These are phyloP conservation scores for Octodonta nipae DNA, from an alignment of 2,888 invertebrate species.

Conservation along the genomic window DNA sequence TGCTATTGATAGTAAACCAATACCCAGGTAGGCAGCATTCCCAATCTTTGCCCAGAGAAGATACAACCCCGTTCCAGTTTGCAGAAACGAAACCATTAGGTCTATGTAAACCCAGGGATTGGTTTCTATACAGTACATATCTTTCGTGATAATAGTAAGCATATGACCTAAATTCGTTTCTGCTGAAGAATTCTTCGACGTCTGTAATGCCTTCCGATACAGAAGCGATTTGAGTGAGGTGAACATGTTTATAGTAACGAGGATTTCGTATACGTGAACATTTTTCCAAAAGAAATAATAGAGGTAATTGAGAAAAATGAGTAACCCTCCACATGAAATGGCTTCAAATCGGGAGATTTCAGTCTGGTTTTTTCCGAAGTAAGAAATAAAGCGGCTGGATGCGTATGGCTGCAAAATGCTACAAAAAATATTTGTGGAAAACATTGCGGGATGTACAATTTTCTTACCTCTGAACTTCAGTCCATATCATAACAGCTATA, in stretches of 20 bases:
- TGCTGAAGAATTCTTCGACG: constrained; percentile 38
- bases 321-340: constrained; percentile 57
- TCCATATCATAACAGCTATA: constrained; percentile 6
- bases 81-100: constrained; percentile 53
- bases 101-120: constrained; percentile 59
- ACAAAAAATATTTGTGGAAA: constrained; percentile 3
- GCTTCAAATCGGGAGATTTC: constrained; percentile 41
- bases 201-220: constrained; percentile 49
- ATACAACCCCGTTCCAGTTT: constrained; percentile 64
- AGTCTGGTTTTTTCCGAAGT: constrained; percentile 42
- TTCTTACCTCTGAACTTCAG: constrained; percentile 6
- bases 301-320: constrained; percentile 55
- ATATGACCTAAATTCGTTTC: constrained; percentile 39
- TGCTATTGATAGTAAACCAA: constrained; percentile 36
- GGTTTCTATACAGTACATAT: constrained; percentile 26
- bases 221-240: constrained; percentile 71
- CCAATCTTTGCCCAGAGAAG: constrained; percentile 54
- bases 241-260: constrained; percentile 32
- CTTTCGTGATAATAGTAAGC: constrained; percentile 85
- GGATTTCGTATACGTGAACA: constrained; percentile 1
- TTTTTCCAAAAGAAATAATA: constrained; percentile 55
- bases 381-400: constrained; percentile 48
- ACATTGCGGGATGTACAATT: neutral
- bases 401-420: constrained; percentile 51
- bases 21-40: constrained; percentile 38